Evolutionary conservation across 30 jellyfish, hydroid and myxozoan genomes (phyloP).

Genomic region (Turritopsis dohrnii): DNA sequence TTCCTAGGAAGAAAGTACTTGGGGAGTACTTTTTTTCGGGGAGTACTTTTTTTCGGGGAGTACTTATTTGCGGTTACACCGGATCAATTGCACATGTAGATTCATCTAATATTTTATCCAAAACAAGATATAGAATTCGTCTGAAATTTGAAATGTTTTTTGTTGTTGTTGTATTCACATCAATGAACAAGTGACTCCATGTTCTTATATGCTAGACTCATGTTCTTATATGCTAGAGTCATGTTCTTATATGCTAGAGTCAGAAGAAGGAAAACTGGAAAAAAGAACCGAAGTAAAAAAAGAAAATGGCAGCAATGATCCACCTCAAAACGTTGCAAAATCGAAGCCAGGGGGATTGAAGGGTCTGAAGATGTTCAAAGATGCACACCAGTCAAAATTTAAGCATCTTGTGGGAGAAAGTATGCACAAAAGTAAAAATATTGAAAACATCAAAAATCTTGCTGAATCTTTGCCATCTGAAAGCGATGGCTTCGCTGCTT

Average conservation of each 20-base stretch:
- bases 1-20: too few species aligned
- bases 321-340: not conserved
- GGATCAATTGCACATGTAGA: too few species aligned
- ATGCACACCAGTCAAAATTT: constrained; percentile 66
- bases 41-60: too few species aligned
- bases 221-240: too few species aligned
- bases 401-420: constrained; percentile 70
- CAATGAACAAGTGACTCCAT: too few species aligned
- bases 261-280: not conserved
- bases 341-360: not conserved
- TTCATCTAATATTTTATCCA: too few species aligned
- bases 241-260: not conserved
- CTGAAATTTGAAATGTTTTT: too few species aligned
- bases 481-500: constrained; percentile 83
- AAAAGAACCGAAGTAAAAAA: not conserved
- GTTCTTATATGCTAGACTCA: too few species aligned
- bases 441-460: constrained; percentile 67
- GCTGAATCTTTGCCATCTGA: constrained; percentile 78
- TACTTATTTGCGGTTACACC: too few species aligned
- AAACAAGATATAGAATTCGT: too few species aligned
- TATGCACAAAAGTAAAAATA: constrained; percentile 49
- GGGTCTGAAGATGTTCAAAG: constrained; percentile 33
- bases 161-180: too few species aligned
- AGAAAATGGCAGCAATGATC: not conserved
- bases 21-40: too few species aligned